Conservation (phyloP, 2,113 vertebrate species). For the Bagarius yarrelli region DNA sequence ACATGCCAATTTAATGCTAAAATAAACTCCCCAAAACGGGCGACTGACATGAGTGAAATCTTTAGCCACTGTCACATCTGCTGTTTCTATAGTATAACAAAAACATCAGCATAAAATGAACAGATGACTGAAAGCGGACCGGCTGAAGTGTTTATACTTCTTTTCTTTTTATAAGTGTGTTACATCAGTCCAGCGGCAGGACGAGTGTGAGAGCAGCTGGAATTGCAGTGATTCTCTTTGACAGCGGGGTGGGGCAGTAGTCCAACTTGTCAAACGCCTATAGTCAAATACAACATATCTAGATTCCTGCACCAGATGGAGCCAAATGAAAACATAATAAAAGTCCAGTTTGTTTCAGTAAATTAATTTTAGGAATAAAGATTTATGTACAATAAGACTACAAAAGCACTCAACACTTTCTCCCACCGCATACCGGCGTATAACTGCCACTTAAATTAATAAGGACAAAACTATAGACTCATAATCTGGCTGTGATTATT, state of each 20-base stretch:
- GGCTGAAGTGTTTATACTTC: background rate
- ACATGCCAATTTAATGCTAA: no score
- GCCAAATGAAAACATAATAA: slow-evolving; percentile 4
- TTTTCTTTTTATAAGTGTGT: background rate
- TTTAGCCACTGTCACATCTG: no score
- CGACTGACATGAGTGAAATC: no score
- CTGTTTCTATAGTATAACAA: no score
- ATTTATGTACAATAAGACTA: background rate
- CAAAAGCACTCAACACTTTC: background rate
- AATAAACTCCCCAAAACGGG: no score
- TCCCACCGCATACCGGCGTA: no score
- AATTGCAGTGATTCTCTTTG: slow-evolving; percentile 11
- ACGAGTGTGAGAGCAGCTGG: background rate
- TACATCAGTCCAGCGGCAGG: background rate
- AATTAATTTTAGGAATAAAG: background rate
- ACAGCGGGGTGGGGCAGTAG: slow-evolving; percentile 51
- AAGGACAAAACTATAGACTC: no score
- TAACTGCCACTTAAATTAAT: background rate
- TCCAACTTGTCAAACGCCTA: background rate
- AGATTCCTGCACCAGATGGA: slow-evolving; percentile 24
- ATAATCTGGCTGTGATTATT: no score
- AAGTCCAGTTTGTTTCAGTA: background rate
- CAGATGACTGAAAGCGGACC: no score
- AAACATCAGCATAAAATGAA: no score
- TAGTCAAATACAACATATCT: background rate